Conservation (phyloP, 1,140 invertebrate species). For the Brachionus rubens region DNA sequence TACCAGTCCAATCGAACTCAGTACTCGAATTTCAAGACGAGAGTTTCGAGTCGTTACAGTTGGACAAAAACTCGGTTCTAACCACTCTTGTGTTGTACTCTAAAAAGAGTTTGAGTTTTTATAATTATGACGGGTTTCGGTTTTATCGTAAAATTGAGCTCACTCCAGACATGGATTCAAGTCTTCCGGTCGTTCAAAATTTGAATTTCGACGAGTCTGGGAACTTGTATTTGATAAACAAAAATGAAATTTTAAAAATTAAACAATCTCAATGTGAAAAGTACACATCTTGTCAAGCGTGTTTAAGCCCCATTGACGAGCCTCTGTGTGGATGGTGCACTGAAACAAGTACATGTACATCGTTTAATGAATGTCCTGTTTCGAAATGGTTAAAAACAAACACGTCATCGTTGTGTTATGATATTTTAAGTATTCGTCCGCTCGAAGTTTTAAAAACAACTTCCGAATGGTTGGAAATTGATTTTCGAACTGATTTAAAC, state of each 20-base stretch:
- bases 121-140: neutral
- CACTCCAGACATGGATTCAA: neutral
- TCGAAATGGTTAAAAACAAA: neutral
- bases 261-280: neutral
- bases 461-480: neutral
- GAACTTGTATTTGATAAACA: neutral
- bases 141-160: neutral
- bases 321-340: conserved; percentile 31
- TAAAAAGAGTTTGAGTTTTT: no score
- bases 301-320: neutral
- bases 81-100: no score
- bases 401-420: neutral
- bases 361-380: neutral
- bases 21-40: neutral
- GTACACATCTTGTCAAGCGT: neutral
- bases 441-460: neutral
- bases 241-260: neutral
- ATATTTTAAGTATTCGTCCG: neutral
- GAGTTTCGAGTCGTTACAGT: neutral
- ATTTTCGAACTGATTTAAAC: neutral
- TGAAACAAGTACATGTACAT: neutral
- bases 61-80: neutral
- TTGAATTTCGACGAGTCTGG: neutral
- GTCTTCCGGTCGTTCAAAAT: neutral
- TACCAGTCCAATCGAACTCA: neutral